Evolutionary conservation across 2,888 invertebrate genomes (phyloP).

Genomic region (Idaea dimidiata): DNA sequence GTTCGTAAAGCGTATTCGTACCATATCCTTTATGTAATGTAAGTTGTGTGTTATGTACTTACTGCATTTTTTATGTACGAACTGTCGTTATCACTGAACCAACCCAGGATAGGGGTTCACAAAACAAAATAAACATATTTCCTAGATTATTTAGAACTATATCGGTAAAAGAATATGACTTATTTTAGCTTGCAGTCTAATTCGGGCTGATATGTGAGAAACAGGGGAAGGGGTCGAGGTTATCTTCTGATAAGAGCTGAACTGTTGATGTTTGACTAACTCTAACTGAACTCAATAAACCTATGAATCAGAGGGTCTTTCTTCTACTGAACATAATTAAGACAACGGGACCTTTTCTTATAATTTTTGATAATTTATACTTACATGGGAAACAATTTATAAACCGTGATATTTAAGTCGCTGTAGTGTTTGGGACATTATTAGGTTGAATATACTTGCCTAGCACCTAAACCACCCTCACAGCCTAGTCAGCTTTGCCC

Average conservation of each 20-base stretch:
- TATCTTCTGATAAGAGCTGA: slow-evolving; percentile 66
- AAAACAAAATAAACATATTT: slow-evolving; percentile 32
- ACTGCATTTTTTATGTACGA: slow-evolving; percentile 39
- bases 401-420: no score
- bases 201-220: slow-evolving; percentile 40
- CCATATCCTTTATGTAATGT: neutral
- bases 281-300: slow-evolving; percentile 41
- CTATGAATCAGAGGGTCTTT: neutral
- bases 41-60: slow-evolving; percentile 11
- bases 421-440: no score
- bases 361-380: no score
- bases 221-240: slow-evolving; percentile 72
- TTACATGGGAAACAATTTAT: no score
- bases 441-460: no score
- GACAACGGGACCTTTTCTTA: no score
- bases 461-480: no score
- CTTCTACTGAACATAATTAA: neutral
- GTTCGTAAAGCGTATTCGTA: slow-evolving; percentile 32
- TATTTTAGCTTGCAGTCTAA: slow-evolving; percentile 22
- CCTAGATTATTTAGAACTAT: slow-evolving; percentile 21
- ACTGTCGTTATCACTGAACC: slow-evolving; percentile 50
- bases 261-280: slow-evolving; percentile 56
- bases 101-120: slow-evolving; percentile 49
- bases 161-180: slow-evolving; percentile 32
- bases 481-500: no score